Conservation (phyloP, 2,113 vertebrate species). For the Hipposideros armiger region DNA sequence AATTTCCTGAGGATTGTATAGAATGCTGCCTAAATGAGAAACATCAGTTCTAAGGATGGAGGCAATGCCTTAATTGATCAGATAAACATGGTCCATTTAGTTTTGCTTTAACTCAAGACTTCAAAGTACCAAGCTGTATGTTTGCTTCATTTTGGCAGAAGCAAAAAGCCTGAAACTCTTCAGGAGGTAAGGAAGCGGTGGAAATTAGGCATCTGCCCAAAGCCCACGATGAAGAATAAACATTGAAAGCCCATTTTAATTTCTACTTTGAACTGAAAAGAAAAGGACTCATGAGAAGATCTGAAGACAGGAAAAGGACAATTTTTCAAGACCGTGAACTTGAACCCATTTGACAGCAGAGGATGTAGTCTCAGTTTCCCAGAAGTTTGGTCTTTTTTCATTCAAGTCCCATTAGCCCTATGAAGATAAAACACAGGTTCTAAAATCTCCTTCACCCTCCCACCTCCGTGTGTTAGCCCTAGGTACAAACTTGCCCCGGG, state of each 20-base stretch:
- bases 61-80: slow-evolving; percentile 79
- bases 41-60: slow-evolving; percentile 70
- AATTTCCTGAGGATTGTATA: slow-evolving; percentile 77
- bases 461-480: background rate
- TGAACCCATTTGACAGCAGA: slow-evolving; percentile 38
- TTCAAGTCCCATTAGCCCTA: background rate
- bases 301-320: slow-evolving; percentile 63
- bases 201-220: slow-evolving; percentile 81
- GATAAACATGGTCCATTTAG: slow-evolving; percentile 82
- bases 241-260: slow-evolving; percentile 73
- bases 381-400: background rate
- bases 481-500: background rate
- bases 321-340: slow-evolving; percentile 37
- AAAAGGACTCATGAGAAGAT: slow-evolving; percentile 38
- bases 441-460: background rate
- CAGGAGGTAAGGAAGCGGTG: slow-evolving; percentile 76
- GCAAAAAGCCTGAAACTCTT: slow-evolving; percentile 71
- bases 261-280: slow-evolving; percentile 74
- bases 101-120: slow-evolving; percentile 81
- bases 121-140: slow-evolving; percentile 74
- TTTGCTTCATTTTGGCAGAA: slow-evolving; percentile 82
- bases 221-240: slow-evolving; percentile 79
- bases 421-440: slow-evolving; percentile 50
- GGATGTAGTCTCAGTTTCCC: background rate
- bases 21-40: slow-evolving; percentile 78